Evolutionary conservation across 2,797 vertebrate species (phyloP), one percentile per base, ranked within the genome.

Genomic region (Sebastes hopkinsi): DNA sequence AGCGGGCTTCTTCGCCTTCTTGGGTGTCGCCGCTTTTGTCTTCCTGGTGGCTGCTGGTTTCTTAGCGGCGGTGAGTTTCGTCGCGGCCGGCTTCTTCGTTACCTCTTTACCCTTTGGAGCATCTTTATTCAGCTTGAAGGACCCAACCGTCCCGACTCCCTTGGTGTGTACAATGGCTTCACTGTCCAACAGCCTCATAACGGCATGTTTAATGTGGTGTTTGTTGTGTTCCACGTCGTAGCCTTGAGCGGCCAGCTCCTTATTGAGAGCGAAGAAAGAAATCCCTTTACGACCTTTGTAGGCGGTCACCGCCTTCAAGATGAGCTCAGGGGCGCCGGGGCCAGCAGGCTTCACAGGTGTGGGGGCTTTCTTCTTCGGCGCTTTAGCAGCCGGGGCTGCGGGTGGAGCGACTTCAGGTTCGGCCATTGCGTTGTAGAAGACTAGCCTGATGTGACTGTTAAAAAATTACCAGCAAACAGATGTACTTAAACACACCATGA

Each of bases 401-500:
- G 4, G 6, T 20, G 67, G 67, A 20, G 50, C 67, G 29, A 27
- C 54, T 58, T 70, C 68, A 38, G 12, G 4, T 10, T 50, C 46
- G 3, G 68, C 56, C 69, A 72, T 68, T 2, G 13, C 16, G 50
- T 1, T 12, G 2, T 22, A 3, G 1, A 3, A 9, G 6, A n/a
- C 52, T 20, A 12, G 27, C 14, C 27, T 54, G 46, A 8, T 5
- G 8, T n/a, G 27, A 34, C 50, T 34, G 29, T 55, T 6, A 5
- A 8, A 4, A 10, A 16, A 55, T 1, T 25, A 13, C 29, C 50
- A n/a, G 13, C 30, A 11, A 18, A 23, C 13, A 25, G n/a, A 4
- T 66, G 62, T 0, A 32, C 34, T 74, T 77, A 83, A 74, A 86
- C 72, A 69, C 67, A 34, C 0, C 80, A 76, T 79, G 83, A 82